Base-by-base conservation (phyloP, 2,888 invertebrate genomes). In the Drosophila mayaguana region DNA sequence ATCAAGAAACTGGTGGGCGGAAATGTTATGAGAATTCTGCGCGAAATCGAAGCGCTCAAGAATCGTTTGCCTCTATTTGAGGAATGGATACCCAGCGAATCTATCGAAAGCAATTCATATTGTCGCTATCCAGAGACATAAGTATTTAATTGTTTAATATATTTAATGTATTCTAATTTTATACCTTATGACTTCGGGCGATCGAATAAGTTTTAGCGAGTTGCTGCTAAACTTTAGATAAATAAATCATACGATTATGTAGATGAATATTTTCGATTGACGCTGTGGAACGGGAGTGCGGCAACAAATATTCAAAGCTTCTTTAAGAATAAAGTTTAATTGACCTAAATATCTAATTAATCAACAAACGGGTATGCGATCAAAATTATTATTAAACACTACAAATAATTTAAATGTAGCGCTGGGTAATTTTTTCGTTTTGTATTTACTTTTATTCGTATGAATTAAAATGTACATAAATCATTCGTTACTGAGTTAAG, bases 1-100 rank as follows among this genome's bases (percentile, higher is more conserved):
- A 94, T 95, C 48, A 94, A 94, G 86, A 95, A 95, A 82, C 88
- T 95, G 32, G 94, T 94, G 20, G 95, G 95, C 5, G 94, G 94
- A 11, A 95, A 95, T 91, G 92, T 95, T 48, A 92, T 95, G 66
- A 91, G 95, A 64, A 94, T 95, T 50, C 87, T 95, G 64, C 93
- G 93, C 25, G 94, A 94, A 89, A 94, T 94, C 16, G 92, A 93
- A 72, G 87, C 91, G 0, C 74, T 92, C 2, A 92, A 91, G 67
- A 92, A 94, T 86, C 94, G 94, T 46, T 89, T 92, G 57, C 92
- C 93, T 3, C 91, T 94, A 0, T 93, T 93, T 55, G 94, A 94
- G 73, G 94, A 94, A 69, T 94, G 94, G 94, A 94, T 94, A 72
- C 92, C 94, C 1, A 92, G 93, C 46, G 93, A 94, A 54, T 88